Evolutionary conservation across 2,888 invertebrate species (phyloP), one percentile per base, ranked within the genome.

Genomic region (Diabrotica balteata): DNA sequence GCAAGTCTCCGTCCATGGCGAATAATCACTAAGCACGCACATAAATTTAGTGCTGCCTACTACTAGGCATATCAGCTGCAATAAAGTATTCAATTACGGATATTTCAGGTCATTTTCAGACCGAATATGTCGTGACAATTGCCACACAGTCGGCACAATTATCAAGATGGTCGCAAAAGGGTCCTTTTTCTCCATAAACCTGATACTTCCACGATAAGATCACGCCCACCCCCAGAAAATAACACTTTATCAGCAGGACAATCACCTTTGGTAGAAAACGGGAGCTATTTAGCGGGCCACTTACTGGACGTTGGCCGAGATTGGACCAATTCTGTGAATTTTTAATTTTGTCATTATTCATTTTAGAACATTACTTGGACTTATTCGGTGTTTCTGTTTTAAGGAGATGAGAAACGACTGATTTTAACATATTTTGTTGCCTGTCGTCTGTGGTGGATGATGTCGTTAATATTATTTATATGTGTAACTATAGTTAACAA

Each of bases 221-320:
- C 53, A 55, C 68, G 55, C 63, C 59, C 63, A 59, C 63, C 54
- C 59, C 57, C 8, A 63, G 55, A 68, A 68, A 59, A 59, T 63
- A 68, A 59, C 59, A 52, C 58, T 68, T 68, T 63, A 68, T 68
- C 68, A 59, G 52, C 59, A 17, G 42, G 63, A 49, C 63, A 42
- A 54, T 63, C 53, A 51, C 59, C 59, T 59, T 63, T 52, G 45
- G 59, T 59, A 43, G 46, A 46, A 46, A 9, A 46, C 46, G 9
- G 46, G 46, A 46, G 46, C 46, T 8, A 46, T 9, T 8, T 46
- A 8, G 9, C 9, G 17, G 2, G 9, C 46, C 9, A 9, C 46
- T 46, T 9, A 46, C 8, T 46, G 46, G 46, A 46, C 46, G 9
- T 46, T 17, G 17, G 17, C 17, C 17, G 17, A 17, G 17, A 46